A percentile compares a stretch with the other conserved stretches of the same genome.
These are phyloP conservation scores for Tyria jacobaeae DNA, from an alignment of 2,888 invertebrate genomes.

Conservation along the genomic window DNA sequence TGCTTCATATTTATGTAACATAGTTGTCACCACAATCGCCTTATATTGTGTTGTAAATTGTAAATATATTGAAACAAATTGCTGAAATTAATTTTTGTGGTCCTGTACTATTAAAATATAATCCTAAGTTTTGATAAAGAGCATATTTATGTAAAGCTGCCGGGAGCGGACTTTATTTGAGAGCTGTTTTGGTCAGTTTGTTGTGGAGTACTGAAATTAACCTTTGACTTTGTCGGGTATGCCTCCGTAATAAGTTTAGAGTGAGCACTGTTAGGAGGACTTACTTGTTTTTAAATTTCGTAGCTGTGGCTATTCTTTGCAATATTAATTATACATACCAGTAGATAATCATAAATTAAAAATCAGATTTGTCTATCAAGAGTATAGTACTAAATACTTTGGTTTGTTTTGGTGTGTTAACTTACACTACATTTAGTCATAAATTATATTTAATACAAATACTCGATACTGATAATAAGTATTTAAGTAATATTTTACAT, in stretches of 20 bases:
- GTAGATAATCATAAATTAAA: too few species aligned
- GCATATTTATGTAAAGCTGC: slow-evolving; percentile 41
- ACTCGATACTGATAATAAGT: too few species aligned
- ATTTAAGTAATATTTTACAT: too few species aligned
- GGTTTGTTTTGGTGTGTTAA: too few species aligned
- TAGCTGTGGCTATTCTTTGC: too few species aligned
- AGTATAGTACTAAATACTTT: too few species aligned
- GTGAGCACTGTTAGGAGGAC: too few species aligned
- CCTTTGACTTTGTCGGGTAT: background rate
- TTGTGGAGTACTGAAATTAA: slow-evolving; percentile 8
- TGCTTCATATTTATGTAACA: slow-evolving; percentile 41
- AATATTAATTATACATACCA: too few species aligned
- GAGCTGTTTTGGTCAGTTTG: slow-evolving; percentile 19
- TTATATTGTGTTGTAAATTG: slow-evolving; percentile 49
- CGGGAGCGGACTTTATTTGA: slow-evolving; percentile 27
- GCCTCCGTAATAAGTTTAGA: background rate
- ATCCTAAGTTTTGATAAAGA: slow-evolving; percentile 52
- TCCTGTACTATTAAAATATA: slow-evolving; percentile 43
- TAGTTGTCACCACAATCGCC: slow-evolving; percentile 31
- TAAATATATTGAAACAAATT: slow-evolving; percentile 61
- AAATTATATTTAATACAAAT: too few species aligned
- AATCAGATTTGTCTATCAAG: too few species aligned
- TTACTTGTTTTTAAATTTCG: too few species aligned
- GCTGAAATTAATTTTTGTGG: slow-evolving; percentile 57
- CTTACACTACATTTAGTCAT: too few species aligned